Base-by-base conservation (phyloP, 2,888 invertebrate genomes). In the Drosophila dives region DNA sequence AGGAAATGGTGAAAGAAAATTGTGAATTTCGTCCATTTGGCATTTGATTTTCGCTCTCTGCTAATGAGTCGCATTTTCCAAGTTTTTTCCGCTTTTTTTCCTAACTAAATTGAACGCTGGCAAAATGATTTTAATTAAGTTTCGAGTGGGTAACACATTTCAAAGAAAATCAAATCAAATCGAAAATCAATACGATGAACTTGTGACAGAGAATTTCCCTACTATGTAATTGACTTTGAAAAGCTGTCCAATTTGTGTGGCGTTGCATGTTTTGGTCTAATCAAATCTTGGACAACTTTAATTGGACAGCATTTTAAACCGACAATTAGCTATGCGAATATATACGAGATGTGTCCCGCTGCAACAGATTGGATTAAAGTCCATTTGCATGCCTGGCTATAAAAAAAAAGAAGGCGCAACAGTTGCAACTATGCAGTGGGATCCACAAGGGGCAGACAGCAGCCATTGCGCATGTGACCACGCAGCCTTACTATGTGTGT, bases 381-480 rank as follows among this genome's bases (percentile, higher is more conserved):
- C 61, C 60, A 68, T 73, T 60, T 66, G 66, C 73, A 74, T 69
- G 40, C 26, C 55, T 15, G 20, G 36, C 7, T 11, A 3, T 34
- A 54, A 32, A 33, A 65, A n/a, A 69, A 63, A 72, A 64, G 60
- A 60, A 74, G 72, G 77, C 75, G 85, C 89, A 89, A 85, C 85
- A 86, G 89, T 89, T 85, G 85, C 89, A 81, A 36, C 58, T 26
- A 34, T 5, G 12, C 12, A 20, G 20, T 20, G 26, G 33, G 26
- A 5, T 15, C 6, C 20, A 12, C 42, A 20, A 20, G 26, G 12
- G 23, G 20, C 12, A 51, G 23, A 11, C 20, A 51, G 15, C 40
- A 12, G 3, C 12, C n/a, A 67, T 42, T 84, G 86, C 86, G 86
- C 86, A 87, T 88, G 86, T 89, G 86, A 81, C 86, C 86, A 86